Percentiles rank a stretch among this genome's conserved stretches.
These are phyloP conservation scores for Oegoconia quadripuncta DNA, from an alignment of 2,888 invertebrate genomes.

Conservation along the genomic window DNA sequence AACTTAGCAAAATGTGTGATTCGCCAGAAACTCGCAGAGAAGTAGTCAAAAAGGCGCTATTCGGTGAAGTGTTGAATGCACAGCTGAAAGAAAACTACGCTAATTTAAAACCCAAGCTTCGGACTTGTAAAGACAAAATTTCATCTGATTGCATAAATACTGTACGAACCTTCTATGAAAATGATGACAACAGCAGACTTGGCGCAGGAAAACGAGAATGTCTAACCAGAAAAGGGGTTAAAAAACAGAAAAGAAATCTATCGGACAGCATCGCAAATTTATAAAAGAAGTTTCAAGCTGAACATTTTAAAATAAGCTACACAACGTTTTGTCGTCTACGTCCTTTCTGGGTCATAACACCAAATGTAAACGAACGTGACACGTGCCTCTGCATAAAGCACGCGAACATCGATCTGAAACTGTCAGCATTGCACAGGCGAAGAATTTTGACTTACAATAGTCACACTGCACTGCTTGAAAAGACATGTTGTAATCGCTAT, in stretches of 20 bases:
- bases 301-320: constrained; percentile 17
- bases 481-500: constrained; percentile 22
- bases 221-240: constrained; percentile 26
- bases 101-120: constrained; percentile 8
- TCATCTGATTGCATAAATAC: constrained; percentile 14
- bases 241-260: constrained; percentile 28
- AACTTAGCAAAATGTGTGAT: constrained; percentile 22
- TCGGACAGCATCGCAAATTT: constrained; percentile 25
- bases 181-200: constrained; percentile 28
- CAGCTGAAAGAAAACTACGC: constrained; percentile 19
- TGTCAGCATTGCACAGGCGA: constrained; percentile 16
- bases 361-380: constrained; percentile 25
- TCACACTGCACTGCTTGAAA: constrained; percentile 20
- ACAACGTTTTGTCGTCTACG: constrained; percentile 23
- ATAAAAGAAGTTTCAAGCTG: constrained; percentile 25
- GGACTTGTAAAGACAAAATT: constrained; percentile 10
- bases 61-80: constrained; percentile 20
- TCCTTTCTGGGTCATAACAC: constrained; percentile 29
- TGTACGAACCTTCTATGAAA: constrained; percentile 25
- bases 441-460: constrained; percentile 21
- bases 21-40: constrained; percentile 19
- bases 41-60: too few species aligned
- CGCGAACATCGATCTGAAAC: constrained; percentile 23
- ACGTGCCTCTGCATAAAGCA: constrained; percentile 26
- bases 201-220: constrained; percentile 30